Evolutionary conservation across 2,113 vertebrate genomes (phyloP).

Genomic region (Hyaena hyaena): DNA sequence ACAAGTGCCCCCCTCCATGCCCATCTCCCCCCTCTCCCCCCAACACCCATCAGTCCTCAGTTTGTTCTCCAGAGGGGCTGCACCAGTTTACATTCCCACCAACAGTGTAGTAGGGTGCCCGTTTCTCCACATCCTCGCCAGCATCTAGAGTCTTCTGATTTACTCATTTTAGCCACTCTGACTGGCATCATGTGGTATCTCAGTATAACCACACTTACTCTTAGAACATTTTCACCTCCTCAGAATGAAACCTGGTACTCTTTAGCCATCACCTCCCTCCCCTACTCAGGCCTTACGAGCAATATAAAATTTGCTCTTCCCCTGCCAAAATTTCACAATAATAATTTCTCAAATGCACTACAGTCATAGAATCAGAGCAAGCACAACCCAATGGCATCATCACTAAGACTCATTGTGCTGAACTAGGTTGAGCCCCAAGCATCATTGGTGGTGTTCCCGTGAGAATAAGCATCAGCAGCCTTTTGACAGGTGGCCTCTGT

Average conservation of each 20-base stretch:
- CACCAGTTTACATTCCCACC: too few species aligned
- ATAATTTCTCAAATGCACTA: neutral
- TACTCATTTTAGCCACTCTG: too few species aligned
- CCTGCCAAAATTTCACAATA: neutral
- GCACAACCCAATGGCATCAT: neutral
- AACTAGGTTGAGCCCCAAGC: neutral
- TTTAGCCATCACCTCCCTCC: neutral
- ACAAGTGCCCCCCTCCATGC: too few species aligned
- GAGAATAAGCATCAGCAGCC: neutral
- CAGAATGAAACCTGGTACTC: neutral
- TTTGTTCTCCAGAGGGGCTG: too few species aligned
- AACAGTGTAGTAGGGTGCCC: too few species aligned
- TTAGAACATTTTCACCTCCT: constrained; percentile 5
- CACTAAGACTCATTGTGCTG: neutral
- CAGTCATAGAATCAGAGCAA: neutral
- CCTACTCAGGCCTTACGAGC: neutral
- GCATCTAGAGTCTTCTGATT: too few species aligned
- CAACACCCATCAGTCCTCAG: too few species aligned
- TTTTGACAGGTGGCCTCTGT: neutral
- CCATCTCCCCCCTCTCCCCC: too few species aligned
- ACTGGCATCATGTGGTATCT: too few species aligned
- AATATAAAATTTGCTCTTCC: neutral
- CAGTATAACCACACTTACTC: neutral
- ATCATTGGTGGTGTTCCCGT: neutral
- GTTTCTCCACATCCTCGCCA: too few species aligned